Evolutionary conservation across 2,888 invertebrate genomes (phyloP).

Genomic region (Atherix ibis): DNA sequence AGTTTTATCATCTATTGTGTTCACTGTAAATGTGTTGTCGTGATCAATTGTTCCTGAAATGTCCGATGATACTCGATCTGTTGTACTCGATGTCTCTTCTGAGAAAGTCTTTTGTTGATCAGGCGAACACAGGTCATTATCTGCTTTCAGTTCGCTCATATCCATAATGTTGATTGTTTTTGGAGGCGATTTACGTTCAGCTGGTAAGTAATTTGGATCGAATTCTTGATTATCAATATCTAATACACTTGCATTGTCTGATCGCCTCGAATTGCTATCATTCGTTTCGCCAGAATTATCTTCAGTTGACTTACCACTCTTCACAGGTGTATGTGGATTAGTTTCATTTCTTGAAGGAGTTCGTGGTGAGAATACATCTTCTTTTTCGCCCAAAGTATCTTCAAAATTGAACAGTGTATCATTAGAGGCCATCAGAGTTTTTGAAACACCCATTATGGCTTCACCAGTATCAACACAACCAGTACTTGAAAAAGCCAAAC

Average conservation of each 20-base stretch:
- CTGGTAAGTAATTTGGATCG: slow-evolving; percentile 1
- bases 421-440: slow-evolving; percentile 16
- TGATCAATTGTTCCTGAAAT: slow-evolving; percentile 13
- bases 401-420: slow-evolving; percentile 17
- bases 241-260: background rate
- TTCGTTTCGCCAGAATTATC: slow-evolving; percentile 8
- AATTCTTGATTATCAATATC: slow-evolving; percentile 3
- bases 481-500: slow-evolving; percentile 11
- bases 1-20: slow-evolving; percentile 14
- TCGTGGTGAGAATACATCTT: slow-evolving; percentile 14
- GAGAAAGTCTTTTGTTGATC: slow-evolving; percentile 16
- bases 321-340: slow-evolving; percentile 7
- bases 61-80: slow-evolving; percentile 12
- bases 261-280: slow-evolving; percentile 4
- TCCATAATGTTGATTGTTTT: slow-evolving; percentile 9
- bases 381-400: slow-evolving; percentile 15
- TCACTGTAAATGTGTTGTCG: slow-evolving; percentile 14
- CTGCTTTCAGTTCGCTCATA: slow-evolving; percentile 4
- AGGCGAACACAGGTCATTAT: slow-evolving; percentile 14
- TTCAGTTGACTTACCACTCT: slow-evolving; percentile 8
- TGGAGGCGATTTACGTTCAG: slow-evolving; percentile 8
- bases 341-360: slow-evolving; percentile 11
- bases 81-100: slow-evolving; percentile 13
- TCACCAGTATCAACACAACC: slow-evolving; percentile 15
- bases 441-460: slow-evolving; percentile 15